A percentile compares a stretch with the other conserved stretches of the same genome.
phyloP scores from a whole-genome alignment of 2,888 invertebrate genomes.

The Neelides folsomi region DNA sequence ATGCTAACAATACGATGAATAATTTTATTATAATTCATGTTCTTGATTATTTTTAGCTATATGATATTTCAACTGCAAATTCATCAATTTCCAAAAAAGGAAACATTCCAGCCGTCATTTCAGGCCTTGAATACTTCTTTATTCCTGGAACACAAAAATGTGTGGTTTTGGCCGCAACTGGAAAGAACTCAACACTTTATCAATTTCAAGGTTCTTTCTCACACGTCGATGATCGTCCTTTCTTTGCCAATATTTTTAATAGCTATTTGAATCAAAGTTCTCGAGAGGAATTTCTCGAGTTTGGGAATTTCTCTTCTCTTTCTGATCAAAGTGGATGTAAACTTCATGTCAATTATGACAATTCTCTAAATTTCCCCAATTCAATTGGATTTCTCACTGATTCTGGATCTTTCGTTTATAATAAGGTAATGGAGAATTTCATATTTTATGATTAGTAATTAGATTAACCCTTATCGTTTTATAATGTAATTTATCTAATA shows the following conservation, averaged over 20 bases:
- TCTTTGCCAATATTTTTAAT: constrained; percentile 65
- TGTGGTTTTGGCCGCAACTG: constrained; percentile 70
- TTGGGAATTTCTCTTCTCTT: constrained; percentile 15
- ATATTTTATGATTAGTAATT: too few species aligned
- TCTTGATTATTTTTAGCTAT: constrained; percentile 49
- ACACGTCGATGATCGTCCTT: constrained; percentile 61
- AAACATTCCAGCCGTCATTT: constrained; percentile 54
- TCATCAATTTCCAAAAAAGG: too few species aligned
- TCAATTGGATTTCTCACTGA: constrained; percentile 28
- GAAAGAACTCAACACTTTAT: constrained; percentile 55
- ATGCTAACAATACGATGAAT: neutral
- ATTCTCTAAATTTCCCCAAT: constrained; percentile 18
- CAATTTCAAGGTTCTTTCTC: constrained; percentile 66
- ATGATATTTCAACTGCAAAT: constrained; percentile 44
- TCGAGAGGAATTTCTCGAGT: constrained; percentile 21
- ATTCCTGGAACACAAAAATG: constrained; percentile 58
- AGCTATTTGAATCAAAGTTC: constrained; percentile 46
- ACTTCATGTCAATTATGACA: constrained; percentile 19
- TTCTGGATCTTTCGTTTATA: constrained; percentile 23
- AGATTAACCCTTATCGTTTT: neutral
- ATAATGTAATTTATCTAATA: neutral
- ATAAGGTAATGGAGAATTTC: constrained; percentile 16
- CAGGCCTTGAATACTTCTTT: constrained; percentile 72
- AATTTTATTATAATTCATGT: neutral
- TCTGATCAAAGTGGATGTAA: constrained; percentile 20